A percentile compares a stretch with the other conserved stretches of the same genome.
phyloP scores from a whole-genome alignment of 1,140 invertebrate genomes.

The Chionoecetes opilio region DNA sequence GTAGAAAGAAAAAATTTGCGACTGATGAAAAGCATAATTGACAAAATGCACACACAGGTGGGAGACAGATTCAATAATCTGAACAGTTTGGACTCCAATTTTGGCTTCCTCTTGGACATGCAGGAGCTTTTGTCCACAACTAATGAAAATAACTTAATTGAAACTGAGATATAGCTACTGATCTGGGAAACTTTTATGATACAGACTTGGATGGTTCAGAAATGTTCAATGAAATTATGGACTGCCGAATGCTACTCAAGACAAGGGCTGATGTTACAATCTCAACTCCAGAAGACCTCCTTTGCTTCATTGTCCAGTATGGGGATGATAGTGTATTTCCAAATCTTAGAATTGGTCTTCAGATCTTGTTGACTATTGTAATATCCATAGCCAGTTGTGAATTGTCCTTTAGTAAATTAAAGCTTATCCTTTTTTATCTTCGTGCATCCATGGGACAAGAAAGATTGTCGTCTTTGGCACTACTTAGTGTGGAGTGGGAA shows the following conservation, averaged over 20 bases:
- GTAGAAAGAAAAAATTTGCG: too few species aligned
- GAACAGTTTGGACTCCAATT: too few species aligned
- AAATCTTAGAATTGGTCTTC: conserved; percentile 22
- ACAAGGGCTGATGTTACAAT: conserved; percentile 7
- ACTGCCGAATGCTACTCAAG: conserved; percentile 35
- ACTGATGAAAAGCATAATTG: too few species aligned
- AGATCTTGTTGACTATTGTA: background rate
- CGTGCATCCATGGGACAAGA: conserved; percentile 14
- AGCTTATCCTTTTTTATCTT: background rate
- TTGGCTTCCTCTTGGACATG: background rate
- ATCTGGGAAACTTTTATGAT: background rate
- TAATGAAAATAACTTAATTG: conserved; percentile 21
- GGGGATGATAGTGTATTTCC: conserved; percentile 27
- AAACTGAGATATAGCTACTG: background rate
- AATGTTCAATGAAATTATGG: conserved; percentile 7
- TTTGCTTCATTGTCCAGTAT: conserved; percentile 30
- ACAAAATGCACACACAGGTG: too few species aligned
- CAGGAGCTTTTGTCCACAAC: background rate
- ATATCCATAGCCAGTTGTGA: conserved; percentile 33
- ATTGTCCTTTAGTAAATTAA: background rate
- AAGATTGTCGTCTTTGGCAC: conserved; percentile 23
- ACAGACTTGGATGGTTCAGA: conserved; percentile 36
- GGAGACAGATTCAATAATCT: too few species aligned
- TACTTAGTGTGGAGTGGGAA: conserved; percentile 8
- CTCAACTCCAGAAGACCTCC: conserved; percentile 11